A percentile compares a stretch with the other conserved stretches of the same genome.
Conservation (phyloP, 2,113 vertebrate species). For the Cheilinus undulatus region DNA sequence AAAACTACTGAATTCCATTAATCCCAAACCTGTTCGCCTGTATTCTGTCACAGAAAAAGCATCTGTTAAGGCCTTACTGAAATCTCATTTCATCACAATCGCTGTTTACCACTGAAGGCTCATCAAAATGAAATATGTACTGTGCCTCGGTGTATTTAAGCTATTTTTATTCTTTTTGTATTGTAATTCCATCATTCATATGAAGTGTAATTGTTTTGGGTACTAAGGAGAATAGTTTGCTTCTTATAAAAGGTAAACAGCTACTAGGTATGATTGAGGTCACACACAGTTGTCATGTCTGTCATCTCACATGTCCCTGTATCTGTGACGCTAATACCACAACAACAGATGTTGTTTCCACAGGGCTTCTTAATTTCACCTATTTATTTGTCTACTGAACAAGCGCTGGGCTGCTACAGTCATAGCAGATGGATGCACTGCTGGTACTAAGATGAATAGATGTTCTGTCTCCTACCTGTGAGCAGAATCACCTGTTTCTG, state of each 20-base stretch:
- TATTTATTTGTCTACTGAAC: slow-evolving; percentile 21
- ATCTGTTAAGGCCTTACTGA: slow-evolving; percentile 1
- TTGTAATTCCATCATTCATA: background rate
- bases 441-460: slow-evolving; percentile 20
- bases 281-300: slow-evolving; percentile 26
- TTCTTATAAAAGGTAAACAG: slow-evolving; percentile 20
- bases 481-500: slow-evolving; percentile 11
- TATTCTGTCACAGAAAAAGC: background rate
- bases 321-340: slow-evolving; percentile 4
- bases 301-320: slow-evolving; percentile 7
- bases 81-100: slow-evolving; percentile 1
- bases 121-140: background rate
- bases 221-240: slow-evolving; percentile 7
- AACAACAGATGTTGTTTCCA: slow-evolving; percentile 33
- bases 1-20: slow-evolving; percentile 32
- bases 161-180: background rate
- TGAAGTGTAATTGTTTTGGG: background rate
- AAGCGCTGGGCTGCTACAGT: background rate
- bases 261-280: slow-evolving; percentile 7
- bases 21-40: background rate
- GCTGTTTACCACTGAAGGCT: slow-evolving; percentile 1
- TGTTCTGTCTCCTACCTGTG: background rate
- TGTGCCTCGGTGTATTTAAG: slow-evolving; percentile 12
- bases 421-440: slow-evolving; percentile 12
- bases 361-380: background rate